These are phyloP conservation scores for Crenichthys baileyi DNA, from an alignment of 2,797 vertebrate species.

Conservation along the genomic window DNA sequence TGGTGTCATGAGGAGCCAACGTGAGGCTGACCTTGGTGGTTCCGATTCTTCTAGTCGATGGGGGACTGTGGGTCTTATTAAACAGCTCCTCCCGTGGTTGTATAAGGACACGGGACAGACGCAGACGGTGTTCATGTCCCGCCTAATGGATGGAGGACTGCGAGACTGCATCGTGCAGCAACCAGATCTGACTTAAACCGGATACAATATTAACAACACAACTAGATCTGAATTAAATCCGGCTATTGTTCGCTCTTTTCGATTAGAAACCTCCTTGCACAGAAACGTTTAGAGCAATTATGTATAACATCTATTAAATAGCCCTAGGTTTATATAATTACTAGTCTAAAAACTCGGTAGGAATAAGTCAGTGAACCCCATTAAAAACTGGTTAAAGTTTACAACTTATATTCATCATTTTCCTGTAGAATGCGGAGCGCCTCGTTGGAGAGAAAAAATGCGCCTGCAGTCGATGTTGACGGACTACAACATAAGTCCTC, in stretches of 20 bases:
- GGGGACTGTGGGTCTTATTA: constrained; percentile 69
- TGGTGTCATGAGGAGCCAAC: constrained; percentile 33
- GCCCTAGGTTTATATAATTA: neutral
- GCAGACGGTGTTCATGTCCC: constrained; percentile 32
- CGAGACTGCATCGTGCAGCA: constrained; percentile 14
- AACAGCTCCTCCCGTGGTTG: constrained; percentile 71
- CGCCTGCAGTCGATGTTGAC: constrained; percentile 56
- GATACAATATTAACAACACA: neutral
- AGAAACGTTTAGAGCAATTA: neutral
- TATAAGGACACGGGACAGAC: constrained; percentile 62
- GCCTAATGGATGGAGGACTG: constrained; percentile 35
- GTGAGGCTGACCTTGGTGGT: constrained; percentile 73
- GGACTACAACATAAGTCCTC: constrained; percentile 5
- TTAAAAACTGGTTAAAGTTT: constrained; percentile 11
- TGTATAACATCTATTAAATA: neutral
- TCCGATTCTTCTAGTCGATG: constrained; percentile 51
- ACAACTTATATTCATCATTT: constrained; percentile 10
- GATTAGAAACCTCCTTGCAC: neutral
- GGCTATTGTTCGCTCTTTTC: neutral
- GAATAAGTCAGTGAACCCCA: neutral
- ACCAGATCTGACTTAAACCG: constrained; percentile 5
- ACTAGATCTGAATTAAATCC: neutral
- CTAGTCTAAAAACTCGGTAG: neutral
- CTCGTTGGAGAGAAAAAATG: constrained; percentile 44
- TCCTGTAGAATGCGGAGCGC: constrained; percentile 31